These are phyloP conservation scores for Arnoldichthys spilopterus DNA, from an alignment of 2,797 vertebrate genomes.

Conservation along the genomic window DNA sequence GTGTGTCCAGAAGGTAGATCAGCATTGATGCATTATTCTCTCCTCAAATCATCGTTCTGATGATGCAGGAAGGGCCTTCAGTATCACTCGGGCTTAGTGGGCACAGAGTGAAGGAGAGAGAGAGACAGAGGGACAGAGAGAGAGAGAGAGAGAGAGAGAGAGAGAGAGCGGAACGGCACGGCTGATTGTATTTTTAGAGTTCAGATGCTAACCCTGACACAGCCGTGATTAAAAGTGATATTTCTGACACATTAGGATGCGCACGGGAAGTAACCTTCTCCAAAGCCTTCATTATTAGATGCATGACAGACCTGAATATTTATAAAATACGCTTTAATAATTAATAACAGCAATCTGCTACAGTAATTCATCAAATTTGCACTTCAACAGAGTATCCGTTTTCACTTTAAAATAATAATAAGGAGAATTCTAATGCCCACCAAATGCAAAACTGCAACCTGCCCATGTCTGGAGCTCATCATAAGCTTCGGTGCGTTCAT, in stretches of 20 bases:
- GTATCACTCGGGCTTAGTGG: neutral
- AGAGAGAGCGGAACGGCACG: neutral
- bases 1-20: slow-evolving; percentile 85
- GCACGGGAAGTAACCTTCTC: slow-evolving; percentile 87
- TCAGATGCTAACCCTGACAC: slow-evolving; percentile 74
- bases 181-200: slow-evolving; percentile 60
- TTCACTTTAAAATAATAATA: slow-evolving; percentile 90
- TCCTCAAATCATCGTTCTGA: slow-evolving; percentile 72
- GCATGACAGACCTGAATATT: slow-evolving; percentile 99
- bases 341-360: slow-evolving; percentile 99
- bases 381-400: slow-evolving; percentile 88
- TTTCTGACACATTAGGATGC: slow-evolving; percentile 87
- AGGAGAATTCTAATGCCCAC: slow-evolving; percentile 83
- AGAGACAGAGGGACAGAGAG: slow-evolving; percentile 1
- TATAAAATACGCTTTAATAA: slow-evolving; percentile 99
- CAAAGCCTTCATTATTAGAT: slow-evolving; percentile 88
- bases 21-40: slow-evolving; percentile 80
- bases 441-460: slow-evolving; percentile 81
- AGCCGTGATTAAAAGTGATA: slow-evolving; percentile 85
- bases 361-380: slow-evolving; percentile 89
- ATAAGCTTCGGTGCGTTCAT: slow-evolving; percentile 54
- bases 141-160: slow-evolving; percentile 1
- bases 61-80: slow-evolving; percentile 58
- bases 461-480: slow-evolving; percentile 63
- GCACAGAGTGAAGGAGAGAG: neutral